Percentiles rank a stretch among this genome's conserved stretches.
Evolutionary conservation across 2,113 vertebrate species (phyloP).

Genomic region (Siniperca chuatsi): DNA sequence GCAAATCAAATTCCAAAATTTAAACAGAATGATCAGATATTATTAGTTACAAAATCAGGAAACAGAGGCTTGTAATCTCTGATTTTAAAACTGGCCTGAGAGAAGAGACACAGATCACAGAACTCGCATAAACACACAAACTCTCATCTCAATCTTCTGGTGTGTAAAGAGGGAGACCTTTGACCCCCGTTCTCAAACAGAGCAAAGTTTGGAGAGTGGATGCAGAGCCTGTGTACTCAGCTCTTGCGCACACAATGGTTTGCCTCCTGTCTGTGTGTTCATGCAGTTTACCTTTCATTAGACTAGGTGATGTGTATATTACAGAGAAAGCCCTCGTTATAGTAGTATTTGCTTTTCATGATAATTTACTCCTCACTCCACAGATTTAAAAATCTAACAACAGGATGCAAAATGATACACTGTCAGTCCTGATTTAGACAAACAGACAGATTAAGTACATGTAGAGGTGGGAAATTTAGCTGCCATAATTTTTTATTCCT

Average conservation of each 20-base stretch:
- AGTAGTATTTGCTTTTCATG: not conserved
- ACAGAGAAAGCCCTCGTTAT: constrained; percentile 19
- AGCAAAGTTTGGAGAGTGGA: constrained; percentile 61
- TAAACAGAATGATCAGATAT: constrained; percentile 42
- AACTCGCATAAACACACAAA: constrained; percentile 26
- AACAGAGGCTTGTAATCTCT: constrained; percentile 16
- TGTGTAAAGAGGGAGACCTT: constrained; percentile 59
- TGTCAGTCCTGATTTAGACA: not conserved
- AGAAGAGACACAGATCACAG: constrained; percentile 3
- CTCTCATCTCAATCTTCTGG: constrained; percentile 44
- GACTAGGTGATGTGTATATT: constrained; percentile 61
- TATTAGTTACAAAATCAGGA: constrained; percentile 40
- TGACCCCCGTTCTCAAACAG: constrained; percentile 67
- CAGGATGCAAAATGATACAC: not conserved
- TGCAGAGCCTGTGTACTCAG: constrained; percentile 64
- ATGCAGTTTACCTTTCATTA: constrained; percentile 73
- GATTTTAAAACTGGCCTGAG: not conserved
- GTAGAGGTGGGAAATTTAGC: not conserved
- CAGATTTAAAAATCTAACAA: not conserved
- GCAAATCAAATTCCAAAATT: constrained; percentile 47
- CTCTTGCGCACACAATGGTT: constrained; percentile 53
- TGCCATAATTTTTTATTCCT: not conserved
- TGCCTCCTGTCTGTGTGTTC: constrained; percentile 53
- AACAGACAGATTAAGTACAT: not conserved
- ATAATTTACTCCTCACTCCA: not conserved